Evolutionary conservation across 1,140 invertebrate species (phyloP).

Genomic region (Rhagoletis zephyria): DNA sequence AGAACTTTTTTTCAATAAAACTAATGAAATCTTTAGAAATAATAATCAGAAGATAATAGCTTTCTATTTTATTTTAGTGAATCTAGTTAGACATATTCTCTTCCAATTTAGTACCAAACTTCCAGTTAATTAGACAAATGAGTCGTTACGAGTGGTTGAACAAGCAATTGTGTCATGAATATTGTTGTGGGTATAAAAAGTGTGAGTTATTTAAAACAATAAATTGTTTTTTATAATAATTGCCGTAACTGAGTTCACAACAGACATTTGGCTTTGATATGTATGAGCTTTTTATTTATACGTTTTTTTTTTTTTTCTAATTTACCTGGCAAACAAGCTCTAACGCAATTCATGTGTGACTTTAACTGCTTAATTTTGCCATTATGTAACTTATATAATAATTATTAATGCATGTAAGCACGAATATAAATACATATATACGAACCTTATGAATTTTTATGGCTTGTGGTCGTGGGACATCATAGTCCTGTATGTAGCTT

Average conservation of each 20-base stretch:
- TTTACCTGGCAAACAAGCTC: neutral
- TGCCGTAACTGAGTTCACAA: neutral
- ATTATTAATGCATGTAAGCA: neutral
- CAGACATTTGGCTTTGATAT: neutral
- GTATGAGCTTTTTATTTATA: neutral
- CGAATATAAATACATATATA: slow-evolving; percentile 52
- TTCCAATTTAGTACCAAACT: too few relatives aligned
- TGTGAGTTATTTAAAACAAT: neutral
- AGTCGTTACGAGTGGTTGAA: too few relatives aligned
- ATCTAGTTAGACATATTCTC: too few relatives aligned
- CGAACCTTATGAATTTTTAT: slow-evolving; percentile 70
- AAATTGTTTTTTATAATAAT: neutral
- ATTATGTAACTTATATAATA: neutral
- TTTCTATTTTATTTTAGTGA: too few relatives aligned
- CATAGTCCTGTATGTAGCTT: slow-evolving; percentile 68
- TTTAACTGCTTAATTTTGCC: neutral
- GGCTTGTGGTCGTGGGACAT: slow-evolving; percentile 67
- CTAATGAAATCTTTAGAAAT: too few relatives aligned
- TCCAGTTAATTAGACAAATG: too few relatives aligned
- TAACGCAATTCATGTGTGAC: too few relatives aligned
- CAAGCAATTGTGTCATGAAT: neutral
- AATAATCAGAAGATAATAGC: too few relatives aligned
- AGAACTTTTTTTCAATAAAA: too few relatives aligned
- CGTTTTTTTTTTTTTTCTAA: neutral
- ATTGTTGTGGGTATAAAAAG: neutral